Evolutionary conservation across 2,888 invertebrate species (phyloP), one percentile per base, ranked within the genome.

Genomic region (Parnassius mnemosyne): DNA sequence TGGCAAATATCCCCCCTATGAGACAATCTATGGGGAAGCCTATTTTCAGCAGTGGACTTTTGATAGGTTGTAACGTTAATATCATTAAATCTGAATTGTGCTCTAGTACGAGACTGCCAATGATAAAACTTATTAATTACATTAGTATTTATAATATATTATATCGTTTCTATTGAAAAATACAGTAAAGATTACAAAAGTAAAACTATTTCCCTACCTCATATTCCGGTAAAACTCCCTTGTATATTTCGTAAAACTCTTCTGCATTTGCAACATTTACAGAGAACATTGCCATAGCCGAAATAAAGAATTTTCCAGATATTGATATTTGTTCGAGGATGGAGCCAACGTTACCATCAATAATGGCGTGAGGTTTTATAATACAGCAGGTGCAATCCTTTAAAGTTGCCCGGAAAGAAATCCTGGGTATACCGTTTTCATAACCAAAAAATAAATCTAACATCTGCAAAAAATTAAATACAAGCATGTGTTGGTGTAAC

Each of bases 221-320:
- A 77, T 94, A 95, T 77, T 97, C 96, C 2, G 94, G 93, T 41
- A 96, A 83, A 57, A 97, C 96, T 1, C 96, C 97, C 81, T 96
- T 96, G 82, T 98, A 98, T 13, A 98, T 94, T 91, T 98, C 98
- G 73, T 95, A 94, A 89, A 98, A 98, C 81, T 98, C 97, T 81
- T 96, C 94, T 25, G 97, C 96, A 79, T 97, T 96, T 0, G 94
- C 91, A 51, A 95, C 91, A 71, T 95, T 96, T 72, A 98, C 88
- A 62, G 94, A 91, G 76, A 96, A 95, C 93, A 96, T 95, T 77
- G 96, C 95, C 75, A 98, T 92, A 0, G 96, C 97, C 0, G 95
- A 94, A 63, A 98, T 94, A 65, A 92, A 92, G 76, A 96, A 98
- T 16, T 94, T 94, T 60, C 93, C 93, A 13, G 83, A 81, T 13